These are phyloP conservation scores for Drosophila picticornis DNA, from an alignment of 2,888 invertebrate genomes.

Conservation along the genomic window DNA sequence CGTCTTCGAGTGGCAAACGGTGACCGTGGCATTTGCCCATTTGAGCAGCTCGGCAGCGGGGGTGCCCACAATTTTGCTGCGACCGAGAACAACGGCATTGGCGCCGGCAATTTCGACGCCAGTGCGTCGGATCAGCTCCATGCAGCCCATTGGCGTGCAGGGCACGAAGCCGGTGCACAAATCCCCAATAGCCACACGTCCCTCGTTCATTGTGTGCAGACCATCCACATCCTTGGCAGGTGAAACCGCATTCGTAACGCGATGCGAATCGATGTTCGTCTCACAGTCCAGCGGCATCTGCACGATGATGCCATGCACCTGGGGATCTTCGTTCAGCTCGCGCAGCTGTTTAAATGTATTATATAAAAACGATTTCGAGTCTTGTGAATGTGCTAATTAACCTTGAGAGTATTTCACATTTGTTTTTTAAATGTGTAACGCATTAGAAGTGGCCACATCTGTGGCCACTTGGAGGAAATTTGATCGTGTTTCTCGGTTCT, in stretches of 20 bases:
- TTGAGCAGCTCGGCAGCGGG: constrained; percentile 97
- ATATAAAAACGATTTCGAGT: not conserved
- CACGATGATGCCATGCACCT: constrained; percentile 97
- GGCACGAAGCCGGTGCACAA: constrained; percentile 94
- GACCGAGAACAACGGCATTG: constrained; percentile 96
- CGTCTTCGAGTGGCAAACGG: constrained; percentile 98
- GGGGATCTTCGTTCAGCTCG: constrained; percentile 92
- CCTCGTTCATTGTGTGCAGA: constrained; percentile 96
- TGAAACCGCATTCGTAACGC: constrained; percentile 94
- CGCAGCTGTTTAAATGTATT: constrained; percentile 65
- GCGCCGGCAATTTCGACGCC: constrained; percentile 92
- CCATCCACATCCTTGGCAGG: constrained; percentile 98
- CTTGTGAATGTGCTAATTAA: constrained; percentile 1
- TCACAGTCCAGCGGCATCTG: constrained; percentile 97
- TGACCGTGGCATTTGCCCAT: constrained; percentile 99
- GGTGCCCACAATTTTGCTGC: constrained; percentile 99
- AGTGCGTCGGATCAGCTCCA: constrained; percentile 91
- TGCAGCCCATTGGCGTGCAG: constrained; percentile 98
- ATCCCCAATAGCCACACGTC: constrained; percentile 95
- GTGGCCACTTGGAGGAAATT: not conserved
- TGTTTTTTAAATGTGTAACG: not conserved
- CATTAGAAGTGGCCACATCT: not conserved
- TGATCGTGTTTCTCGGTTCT: not conserved
- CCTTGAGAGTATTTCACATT: not conserved
- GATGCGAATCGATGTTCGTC: constrained; percentile 93